Base-by-base conservation (phyloP, 2,797 vertebrate species). In the Cynopterus sphinx region DNA sequence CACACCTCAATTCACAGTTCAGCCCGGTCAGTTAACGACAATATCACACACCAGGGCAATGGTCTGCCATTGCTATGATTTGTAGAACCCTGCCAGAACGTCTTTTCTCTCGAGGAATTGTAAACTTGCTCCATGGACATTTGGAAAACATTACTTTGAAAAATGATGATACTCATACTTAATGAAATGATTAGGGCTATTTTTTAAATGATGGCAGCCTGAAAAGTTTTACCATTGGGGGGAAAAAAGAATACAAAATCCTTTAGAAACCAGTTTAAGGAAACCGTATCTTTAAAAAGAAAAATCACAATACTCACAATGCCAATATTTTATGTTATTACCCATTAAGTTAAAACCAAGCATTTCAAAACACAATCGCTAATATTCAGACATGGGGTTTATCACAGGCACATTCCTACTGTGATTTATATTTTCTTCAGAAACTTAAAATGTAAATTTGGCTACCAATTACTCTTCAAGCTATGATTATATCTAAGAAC, bases 111-210 rank as follows among this genome's bases (percentile, higher is more conserved):
- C 49, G 39, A 94, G 53, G 36, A 95, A 90, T 33, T 84, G 36
- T 81, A 75, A 93, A 88, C 71, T 55, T 87, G 7, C 61, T 93
- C 87, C 87, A 91, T 0, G 73, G 43, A 95, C 83, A 96, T 95
- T 95, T 96, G 93, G 95, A 97, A 96, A 94, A 57, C 46, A 95
- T 95, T 95, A 95, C 77, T 94, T 88, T 96, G 94, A 94, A 91
- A 97, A 92, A 90, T 93, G 71, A 90, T 88, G 94, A 95, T 41
- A 94, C 63, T 87, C 43, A 68, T 83, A 90, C 65, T 95, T 93
- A 97, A 96, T 91, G 95, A 91, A 96, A 78, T 84, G 33, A 89
- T 95, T 91, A 46, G 67, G 43, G 85, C 36, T 87, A 85, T 95
- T 95, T 95, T 93, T 95, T 93, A 92, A 94, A 93, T 81, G 59